Base-by-base conservation (phyloP, 2,888 invertebrate species). In the Scelioninae gen. 1 region DNA sequence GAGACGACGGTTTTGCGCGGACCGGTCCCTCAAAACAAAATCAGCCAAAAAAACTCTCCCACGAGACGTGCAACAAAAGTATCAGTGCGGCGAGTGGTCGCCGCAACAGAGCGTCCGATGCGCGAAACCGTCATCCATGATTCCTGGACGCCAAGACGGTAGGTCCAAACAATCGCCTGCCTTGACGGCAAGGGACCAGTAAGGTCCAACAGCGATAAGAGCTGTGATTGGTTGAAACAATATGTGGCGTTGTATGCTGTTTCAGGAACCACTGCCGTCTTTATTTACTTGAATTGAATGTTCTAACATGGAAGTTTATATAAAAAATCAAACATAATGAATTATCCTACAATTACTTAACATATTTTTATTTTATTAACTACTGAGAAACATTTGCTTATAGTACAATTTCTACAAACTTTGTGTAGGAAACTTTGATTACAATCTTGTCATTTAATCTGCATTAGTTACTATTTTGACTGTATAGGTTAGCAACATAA, bases 81-180 rank as follows among this genome's bases (percentile, higher is more conserved):
- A 10, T 68, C 43, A 58, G n/a, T 31, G 45, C 34, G 31, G 60
- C 45, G 60, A 71, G 8, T 32, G n/a, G 31, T 34, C 23, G 38
- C 55, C 56, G 47, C 47, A 3, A 31, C 2, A 10, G 60, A 31
- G 40, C 43, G 47, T 55, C 55, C 75, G 65, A 58, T 53, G 60
- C 66, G 77, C 32, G 78, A 71, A 74, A 13, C 56, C 65, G 69
- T 60, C 34, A 69, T 65, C 51, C 72, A 31, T 58, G 75, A 75
- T 72, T 77, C 77, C 88, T 89, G 87, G 88, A 87, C 88, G 84
- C 88, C 86, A 85, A 90, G 90, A 92, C 92, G 92, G 92, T 92
- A 92, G 92, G 92, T 91, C 91, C 92, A 92, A 92, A 92, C 92
- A 92, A 92, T 92, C 92, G 92, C 92, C 92, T 92, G 92, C 92